These are phyloP conservation scores for Drosophila ambigua DNA, from an alignment of 1,140 invertebrate genomes.

Conservation along the genomic window DNA sequence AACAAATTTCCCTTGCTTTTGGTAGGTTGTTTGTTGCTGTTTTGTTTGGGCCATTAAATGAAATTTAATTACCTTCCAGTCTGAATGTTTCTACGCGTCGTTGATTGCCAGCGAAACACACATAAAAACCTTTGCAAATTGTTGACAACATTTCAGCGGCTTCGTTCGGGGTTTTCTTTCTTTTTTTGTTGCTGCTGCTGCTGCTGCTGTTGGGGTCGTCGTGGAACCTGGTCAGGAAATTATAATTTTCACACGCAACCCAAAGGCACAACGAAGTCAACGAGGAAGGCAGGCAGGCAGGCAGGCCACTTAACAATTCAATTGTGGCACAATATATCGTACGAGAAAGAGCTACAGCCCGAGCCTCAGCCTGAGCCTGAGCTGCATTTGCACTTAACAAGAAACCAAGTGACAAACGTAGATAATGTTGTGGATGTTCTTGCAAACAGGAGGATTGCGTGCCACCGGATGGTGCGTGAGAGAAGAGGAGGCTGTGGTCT, in stretches of 20 bases:
- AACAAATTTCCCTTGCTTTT: slow-evolving; percentile 38
- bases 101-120: slow-evolving; percentile 46
- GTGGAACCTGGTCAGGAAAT: slow-evolving; percentile 69
- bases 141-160: slow-evolving; percentile 69
- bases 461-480: slow-evolving; percentile 54
- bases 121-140: slow-evolving; percentile 67
- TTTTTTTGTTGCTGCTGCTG: slow-evolving; percentile 22
- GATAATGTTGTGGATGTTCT: slow-evolving; percentile 48
- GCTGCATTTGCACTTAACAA: slow-evolving; percentile 76
- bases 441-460: slow-evolving; percentile 41
- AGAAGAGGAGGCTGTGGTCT: slow-evolving; percentile 3
- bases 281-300: slow-evolving; percentile 9
- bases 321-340: slow-evolving; percentile 64
- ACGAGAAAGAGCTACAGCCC: slow-evolving; percentile 6
- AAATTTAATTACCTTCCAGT: slow-evolving; percentile 77
- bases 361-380: slow-evolving; percentile 24
- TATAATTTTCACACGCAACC: slow-evolving; percentile 81
- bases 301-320: slow-evolving; percentile 76
- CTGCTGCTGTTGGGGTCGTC: slow-evolving; percentile 28
- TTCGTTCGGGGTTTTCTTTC: slow-evolving; percentile 30
- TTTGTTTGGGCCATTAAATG: slow-evolving; percentile 51
- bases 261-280: too few species aligned
- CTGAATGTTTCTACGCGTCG: slow-evolving; percentile 59
- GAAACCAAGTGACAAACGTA: slow-evolving; percentile 59
- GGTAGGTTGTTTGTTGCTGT: slow-evolving; percentile 17